These are phyloP conservation scores for Diadumene lineata DNA, from an alignment of 92 coral and sea anemone genomes.

Conservation along the genomic window DNA sequence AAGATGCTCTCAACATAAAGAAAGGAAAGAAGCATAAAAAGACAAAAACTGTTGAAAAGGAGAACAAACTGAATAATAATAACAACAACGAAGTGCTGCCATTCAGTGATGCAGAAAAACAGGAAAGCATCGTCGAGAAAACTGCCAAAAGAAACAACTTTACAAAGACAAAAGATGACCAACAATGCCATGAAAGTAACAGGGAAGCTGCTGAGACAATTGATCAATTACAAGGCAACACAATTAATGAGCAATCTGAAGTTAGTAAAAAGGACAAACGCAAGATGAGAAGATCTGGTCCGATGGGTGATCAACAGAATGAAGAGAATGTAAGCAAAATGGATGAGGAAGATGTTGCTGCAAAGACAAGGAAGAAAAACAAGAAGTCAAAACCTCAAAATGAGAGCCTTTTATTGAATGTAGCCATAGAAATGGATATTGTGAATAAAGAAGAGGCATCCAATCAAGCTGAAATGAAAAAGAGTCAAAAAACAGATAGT, in stretches of 20 bases:
- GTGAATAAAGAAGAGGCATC: conserved; percentile 1
- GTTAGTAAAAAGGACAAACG: too few species aligned
- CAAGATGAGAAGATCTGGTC: too few species aligned
- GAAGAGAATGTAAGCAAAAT: neutral
- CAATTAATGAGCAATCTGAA: too few species aligned
- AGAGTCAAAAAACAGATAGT: neutral
- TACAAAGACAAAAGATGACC: too few species aligned
- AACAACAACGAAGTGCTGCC: neutral
- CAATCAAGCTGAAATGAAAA: neutral
- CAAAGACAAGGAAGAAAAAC: conserved; percentile 15
- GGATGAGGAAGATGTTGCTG: conserved; percentile 15
- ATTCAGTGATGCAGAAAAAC: neutral
- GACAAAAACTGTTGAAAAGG: conserved; percentile 2
- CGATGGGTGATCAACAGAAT: too few species aligned
- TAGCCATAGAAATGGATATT: neutral
- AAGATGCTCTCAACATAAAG: neutral
- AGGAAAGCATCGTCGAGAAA: too few species aligned
- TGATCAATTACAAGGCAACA: too few species aligned
- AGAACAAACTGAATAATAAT: neutral
- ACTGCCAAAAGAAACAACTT: too few species aligned
- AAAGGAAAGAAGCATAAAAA: neutral
- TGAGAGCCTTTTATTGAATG: neutral
- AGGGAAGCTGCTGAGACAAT: too few species aligned
- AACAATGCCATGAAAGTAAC: too few species aligned
- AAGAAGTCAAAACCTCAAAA: neutral